Base-by-base conservation (phyloP, 2,797 vertebrate species). In the Epinephelus awoara region DNA sequence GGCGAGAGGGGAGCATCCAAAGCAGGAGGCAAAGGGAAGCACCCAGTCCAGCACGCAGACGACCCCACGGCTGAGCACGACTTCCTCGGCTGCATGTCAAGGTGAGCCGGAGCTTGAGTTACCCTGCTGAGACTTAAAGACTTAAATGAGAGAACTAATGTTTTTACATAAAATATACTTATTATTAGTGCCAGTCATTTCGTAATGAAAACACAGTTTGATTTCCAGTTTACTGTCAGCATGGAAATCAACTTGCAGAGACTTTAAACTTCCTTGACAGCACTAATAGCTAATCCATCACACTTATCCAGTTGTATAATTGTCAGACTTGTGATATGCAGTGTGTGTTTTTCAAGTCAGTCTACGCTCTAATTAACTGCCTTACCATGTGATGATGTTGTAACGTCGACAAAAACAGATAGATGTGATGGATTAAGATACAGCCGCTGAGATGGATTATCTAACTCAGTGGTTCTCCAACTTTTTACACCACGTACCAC, bases 41-140 rank as follows among this genome's bases (percentile, higher is more conserved):
- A 94, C 59, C 89, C 94, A 29, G 82, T 19, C 11, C 94, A 94
- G 63, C 93, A 94, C 67, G 18, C 92, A 2, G 97, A 96, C 0
- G 93, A 94, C 6, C 89, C 95, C 4, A 87, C 92, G 1, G 92
- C 95, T 0, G 97, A 98, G 85, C 97, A 97, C 0, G 98, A 99
- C 92, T 98, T 99, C 93, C 96, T 99, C 0, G 97, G 97, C 77
- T 99, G 98, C 95, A 98, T 99, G 97, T 97, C 98, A 70, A 97
- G 97, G 98, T 99, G 88, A 89, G 95, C 75, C 25, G 23, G 12
- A 21, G 18, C 29, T 17, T 5, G 5, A 38, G 14, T 29, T 34
- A 38, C 27, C 10, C 19, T 47, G 38, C 46, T 12, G 23, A 47
- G 9, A 34, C 17, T 34, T n/a, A 14, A 57, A 58, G 47, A 40